A percentile compares a stretch with the other conserved stretches of the same genome.
phyloP scores from a whole-genome alignment of 2,797 vertebrate species.

The Austrolebias charrua region DNA sequence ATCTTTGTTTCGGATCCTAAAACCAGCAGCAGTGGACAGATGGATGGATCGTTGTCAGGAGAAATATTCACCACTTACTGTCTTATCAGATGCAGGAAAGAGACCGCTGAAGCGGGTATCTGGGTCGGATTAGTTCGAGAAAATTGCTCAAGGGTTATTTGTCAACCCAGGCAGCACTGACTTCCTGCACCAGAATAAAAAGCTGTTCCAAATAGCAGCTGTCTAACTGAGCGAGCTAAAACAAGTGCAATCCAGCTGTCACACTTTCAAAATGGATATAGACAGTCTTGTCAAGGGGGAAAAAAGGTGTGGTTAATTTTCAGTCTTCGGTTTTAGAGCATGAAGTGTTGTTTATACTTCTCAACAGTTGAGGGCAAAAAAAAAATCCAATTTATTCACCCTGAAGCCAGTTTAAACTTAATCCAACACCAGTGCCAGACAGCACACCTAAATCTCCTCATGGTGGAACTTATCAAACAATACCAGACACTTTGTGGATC shows the following conservation, averaged over 20 bases:
- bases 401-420: slow-evolving; percentile 68
- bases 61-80: slow-evolving; percentile 57
- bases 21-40: slow-evolving; percentile 39
- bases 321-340: slow-evolving; percentile 24
- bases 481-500: slow-evolving; percentile 74
- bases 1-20: slow-evolving; percentile 68
- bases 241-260: slow-evolving; percentile 56
- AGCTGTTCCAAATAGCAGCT: slow-evolving; percentile 46
- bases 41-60: slow-evolving; percentile 37
- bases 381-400: slow-evolving; percentile 54
- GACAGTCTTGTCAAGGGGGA: slow-evolving; percentile 17
- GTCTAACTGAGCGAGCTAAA: slow-evolving; percentile 45
- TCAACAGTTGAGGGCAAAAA: slow-evolving; percentile 15
- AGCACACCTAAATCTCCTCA: slow-evolving; percentile 76
- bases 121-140: slow-evolving; percentile 50
- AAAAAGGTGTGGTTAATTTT: slow-evolving; percentile 44
- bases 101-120: slow-evolving; percentile 42
- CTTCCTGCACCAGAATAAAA: slow-evolving; percentile 53
- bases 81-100: slow-evolving; percentile 64
- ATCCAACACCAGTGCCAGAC: slow-evolving; percentile 72
- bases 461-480: slow-evolving; percentile 76
- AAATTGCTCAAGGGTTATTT: slow-evolving; percentile 66
- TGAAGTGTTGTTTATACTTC: slow-evolving; percentile 17
- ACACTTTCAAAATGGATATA: slow-evolving; percentile 34
- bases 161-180: slow-evolving; percentile 50